Conservation (phyloP, 1,140 invertebrate species). For the Panulirus ornatus region DNA sequence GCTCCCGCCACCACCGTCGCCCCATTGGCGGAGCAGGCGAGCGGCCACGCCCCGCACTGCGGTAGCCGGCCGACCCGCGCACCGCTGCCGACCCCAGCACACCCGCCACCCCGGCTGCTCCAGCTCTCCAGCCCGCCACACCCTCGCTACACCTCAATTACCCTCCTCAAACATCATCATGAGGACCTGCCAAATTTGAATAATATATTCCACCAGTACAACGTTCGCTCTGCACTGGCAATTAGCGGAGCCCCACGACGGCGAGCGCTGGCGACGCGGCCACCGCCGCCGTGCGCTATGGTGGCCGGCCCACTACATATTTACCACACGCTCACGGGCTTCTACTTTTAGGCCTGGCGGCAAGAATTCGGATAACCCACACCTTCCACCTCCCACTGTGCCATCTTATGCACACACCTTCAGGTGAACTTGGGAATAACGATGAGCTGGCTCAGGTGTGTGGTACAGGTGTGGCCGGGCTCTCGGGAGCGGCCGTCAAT, state of each 20-base stretch:
- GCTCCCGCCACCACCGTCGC: conserved; percentile 68
- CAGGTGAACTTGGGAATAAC: too few species aligned
- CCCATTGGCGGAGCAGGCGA: conserved; percentile 64
- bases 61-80: conserved; percentile 46
- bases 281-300: too few species aligned
- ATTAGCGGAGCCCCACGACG: neutral
- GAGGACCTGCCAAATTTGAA: neutral
- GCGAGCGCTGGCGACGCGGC: too few species aligned
- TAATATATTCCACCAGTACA: neutral
- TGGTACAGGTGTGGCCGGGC: too few species aligned
- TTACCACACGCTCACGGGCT: too few species aligned
- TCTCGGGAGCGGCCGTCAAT: too few species aligned
- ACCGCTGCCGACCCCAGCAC: conserved; percentile 31
- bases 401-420: too few species aligned
- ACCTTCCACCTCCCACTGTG: too few species aligned
- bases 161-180: conserved; percentile 6
- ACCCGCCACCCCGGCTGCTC: conserved; percentile 26
- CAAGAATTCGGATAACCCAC: too few species aligned
- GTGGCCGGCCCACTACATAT: too few species aligned
- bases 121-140: conserved; percentile 16
- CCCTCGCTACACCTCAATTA: neutral
- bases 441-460: too few species aligned
- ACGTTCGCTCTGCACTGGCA: neutral
- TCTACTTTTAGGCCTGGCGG: too few species aligned
- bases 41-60: conserved; percentile 64